Evolutionary conservation across 2,113 vertebrate genomes (phyloP).

Genomic region (Caranx ignobilis): DNA sequence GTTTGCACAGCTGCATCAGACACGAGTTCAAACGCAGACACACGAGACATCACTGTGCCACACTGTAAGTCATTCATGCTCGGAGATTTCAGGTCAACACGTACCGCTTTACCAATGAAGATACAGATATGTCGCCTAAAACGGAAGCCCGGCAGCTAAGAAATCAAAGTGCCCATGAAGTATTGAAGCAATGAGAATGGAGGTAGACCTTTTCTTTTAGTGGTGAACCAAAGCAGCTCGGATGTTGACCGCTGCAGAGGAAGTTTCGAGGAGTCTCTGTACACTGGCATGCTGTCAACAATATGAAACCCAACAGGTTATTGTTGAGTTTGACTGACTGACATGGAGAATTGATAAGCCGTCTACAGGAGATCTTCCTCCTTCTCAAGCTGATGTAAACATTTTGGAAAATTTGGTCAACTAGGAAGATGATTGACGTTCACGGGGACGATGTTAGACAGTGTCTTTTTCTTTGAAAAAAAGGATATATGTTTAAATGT

Average conservation of each 20-base stretch:
- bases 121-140: slow-evolving; percentile 47
- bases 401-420: slow-evolving; percentile 68
- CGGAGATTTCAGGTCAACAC: slow-evolving; percentile 33
- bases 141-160: slow-evolving; percentile 70
- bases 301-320: slow-evolving; percentile 1
- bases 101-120: slow-evolving; percentile 16
- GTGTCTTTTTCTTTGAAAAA: slow-evolving; percentile 27
- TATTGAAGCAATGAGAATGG: slow-evolving; percentile 71
- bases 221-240: slow-evolving; percentile 28
- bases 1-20: slow-evolving; percentile 73
- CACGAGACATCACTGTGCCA: slow-evolving; percentile 41
- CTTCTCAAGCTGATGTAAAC: slow-evolving; percentile 74
- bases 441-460: slow-evolving; percentile 38
- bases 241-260: slow-evolving; percentile 29
- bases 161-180: slow-evolving; percentile 71
- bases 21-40: slow-evolving; percentile 43
- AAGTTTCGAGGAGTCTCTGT: neutral
- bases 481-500: slow-evolving; percentile 34
- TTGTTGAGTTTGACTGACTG: neutral
- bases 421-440: slow-evolving; percentile 71
- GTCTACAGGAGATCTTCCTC: slow-evolving; percentile 25
- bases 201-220: slow-evolving; percentile 68
- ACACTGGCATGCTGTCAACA: neutral
- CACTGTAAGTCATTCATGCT: slow-evolving; percentile 42
- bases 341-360: slow-evolving; percentile 2